phyloP scores from a whole-genome alignment of 2,888 invertebrate species.

The Drosophila ustulata region DNA sequence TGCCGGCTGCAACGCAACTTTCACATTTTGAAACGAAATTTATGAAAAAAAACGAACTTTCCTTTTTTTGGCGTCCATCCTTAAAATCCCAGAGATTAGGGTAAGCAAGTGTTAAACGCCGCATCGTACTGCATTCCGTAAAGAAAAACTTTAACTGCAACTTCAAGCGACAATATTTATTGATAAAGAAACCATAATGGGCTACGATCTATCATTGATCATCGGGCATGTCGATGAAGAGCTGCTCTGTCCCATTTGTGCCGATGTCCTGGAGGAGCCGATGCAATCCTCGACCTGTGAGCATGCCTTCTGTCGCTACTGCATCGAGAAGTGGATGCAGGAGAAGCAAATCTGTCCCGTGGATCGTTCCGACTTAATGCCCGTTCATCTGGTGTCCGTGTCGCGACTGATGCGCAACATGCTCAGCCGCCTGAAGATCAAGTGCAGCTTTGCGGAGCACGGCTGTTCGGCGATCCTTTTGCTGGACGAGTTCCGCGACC shows the following conservation, averaged over 20 bases:
- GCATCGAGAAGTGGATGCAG: conserved; percentile 64
- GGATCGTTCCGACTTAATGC: conserved; percentile 52
- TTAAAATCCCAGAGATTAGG: conserved; percentile 26
- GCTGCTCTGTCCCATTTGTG: conserved; percentile 64
- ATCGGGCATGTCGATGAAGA: conserved; percentile 67
- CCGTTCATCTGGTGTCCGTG: conserved; percentile 43
- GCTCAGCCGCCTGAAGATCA: conserved; percentile 57
- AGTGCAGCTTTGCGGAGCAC: conserved; percentile 48
- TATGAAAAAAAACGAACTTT: conserved; percentile 31
- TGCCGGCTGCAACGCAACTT: conserved; percentile 28
- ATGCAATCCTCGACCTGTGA: conserved; percentile 63
- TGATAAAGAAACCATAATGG: conserved; percentile 46
- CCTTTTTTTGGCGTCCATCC: conserved; percentile 26
- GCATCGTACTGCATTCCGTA: not conserved
- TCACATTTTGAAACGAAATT: conserved; percentile 61
- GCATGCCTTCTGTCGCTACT: conserved; percentile 60
- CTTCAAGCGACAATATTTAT: not conserved
- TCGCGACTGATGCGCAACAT: conserved; percentile 70
- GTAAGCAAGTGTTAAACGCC: conserved; percentile 4
- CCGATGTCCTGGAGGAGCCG: conserved; percentile 65
- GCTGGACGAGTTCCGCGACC: conserved; percentile 48
- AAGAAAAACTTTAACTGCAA: not conserved
- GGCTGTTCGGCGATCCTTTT: conserved; percentile 43
- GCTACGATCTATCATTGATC: conserved; percentile 56
- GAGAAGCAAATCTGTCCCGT: conserved; percentile 64